A percentile compares a stretch with the other conserved stretches of the same genome.
These are phyloP conservation scores for Apotomis turbidana DNA, from an alignment of 2,888 invertebrate genomes.

Conservation along the genomic window DNA sequence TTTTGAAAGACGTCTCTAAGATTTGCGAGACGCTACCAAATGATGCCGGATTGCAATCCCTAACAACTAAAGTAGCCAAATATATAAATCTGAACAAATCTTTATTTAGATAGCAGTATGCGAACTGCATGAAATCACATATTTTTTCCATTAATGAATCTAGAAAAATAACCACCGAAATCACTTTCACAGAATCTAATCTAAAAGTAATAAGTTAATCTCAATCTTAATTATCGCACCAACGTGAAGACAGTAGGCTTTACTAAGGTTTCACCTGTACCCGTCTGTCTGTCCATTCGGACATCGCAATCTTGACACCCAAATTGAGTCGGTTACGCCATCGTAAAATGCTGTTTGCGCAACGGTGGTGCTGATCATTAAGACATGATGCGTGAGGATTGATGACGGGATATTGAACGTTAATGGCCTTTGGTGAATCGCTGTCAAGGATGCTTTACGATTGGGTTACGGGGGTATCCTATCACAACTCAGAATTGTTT, in stretches of 20 bases:
- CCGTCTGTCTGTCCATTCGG: constrained; percentile 26
- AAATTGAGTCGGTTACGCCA: constrained; percentile 37
- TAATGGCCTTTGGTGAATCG: no score
- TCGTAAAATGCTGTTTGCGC: constrained; percentile 32
- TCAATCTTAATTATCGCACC: constrained; percentile 13
- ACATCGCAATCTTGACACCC: constrained; percentile 36
- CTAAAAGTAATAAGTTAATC: constrained; percentile 12
- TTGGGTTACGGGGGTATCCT: no score
- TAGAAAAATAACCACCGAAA: background rate
- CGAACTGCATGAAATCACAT: no score
- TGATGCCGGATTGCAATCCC: no score
- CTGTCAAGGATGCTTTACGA: no score
- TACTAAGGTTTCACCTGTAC: constrained; percentile 22
- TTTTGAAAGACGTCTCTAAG: no score
- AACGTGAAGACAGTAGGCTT: constrained; percentile 29
- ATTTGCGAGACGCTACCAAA: no score
- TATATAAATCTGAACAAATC: no score
- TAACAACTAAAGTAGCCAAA: no score
- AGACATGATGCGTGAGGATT: constrained; percentile 22
- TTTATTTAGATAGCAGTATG: no score
- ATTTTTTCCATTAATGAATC: no score
- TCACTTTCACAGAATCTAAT: constrained; percentile 3
- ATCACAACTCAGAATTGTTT: no score
- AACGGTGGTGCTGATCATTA: constrained; percentile 34
- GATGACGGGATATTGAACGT: background rate